A percentile compares a stretch with the other conserved stretches of the same genome.
These are phyloP conservation scores for Lasiurus cinereus DNA, from an alignment of 2,113 vertebrate genomes.

Conservation along the genomic window DNA sequence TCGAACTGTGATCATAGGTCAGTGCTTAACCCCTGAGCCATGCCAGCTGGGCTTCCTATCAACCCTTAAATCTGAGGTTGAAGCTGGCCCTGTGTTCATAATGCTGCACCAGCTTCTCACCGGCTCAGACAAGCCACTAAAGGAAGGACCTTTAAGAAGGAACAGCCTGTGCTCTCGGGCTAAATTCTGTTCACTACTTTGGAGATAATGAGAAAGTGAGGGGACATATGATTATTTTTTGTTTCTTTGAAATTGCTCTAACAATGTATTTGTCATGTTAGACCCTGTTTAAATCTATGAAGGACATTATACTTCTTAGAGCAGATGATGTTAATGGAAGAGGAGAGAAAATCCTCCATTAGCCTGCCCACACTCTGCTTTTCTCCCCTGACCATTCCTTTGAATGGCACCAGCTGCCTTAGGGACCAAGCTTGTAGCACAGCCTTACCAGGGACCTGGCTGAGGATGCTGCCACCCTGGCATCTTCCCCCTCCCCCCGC, in stretches of 20 bases:
- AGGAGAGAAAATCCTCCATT: not conserved
- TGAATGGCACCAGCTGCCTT: not conserved
- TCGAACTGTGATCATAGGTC: too few relatives aligned
- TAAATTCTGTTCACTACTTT: not conserved
- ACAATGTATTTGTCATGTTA: not conserved
- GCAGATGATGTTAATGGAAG: not conserved
- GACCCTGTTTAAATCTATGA: not conserved
- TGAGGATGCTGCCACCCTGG: not conserved
- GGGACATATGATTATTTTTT: not conserved
- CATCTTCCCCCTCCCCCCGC: not conserved
- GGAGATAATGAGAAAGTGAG: not conserved
- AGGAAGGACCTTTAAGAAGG: not conserved
- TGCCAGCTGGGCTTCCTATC: too few relatives aligned
- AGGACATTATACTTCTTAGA: not conserved
- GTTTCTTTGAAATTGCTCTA: not conserved
- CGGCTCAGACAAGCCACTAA: not conserved
- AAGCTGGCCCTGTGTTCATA: not conserved
- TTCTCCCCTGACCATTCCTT: not conserved
- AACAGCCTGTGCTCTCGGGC: not conserved
- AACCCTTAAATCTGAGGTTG: not conserved
- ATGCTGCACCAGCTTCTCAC: not conserved
- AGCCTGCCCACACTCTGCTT: not conserved
- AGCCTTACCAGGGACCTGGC: rapidly evolving
- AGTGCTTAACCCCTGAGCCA: too few relatives aligned
- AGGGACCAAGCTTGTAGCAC: not conserved